phyloP scores from a whole-genome alignment of 2,113 vertebrate species.

The Rostratula benghalensis region DNA sequence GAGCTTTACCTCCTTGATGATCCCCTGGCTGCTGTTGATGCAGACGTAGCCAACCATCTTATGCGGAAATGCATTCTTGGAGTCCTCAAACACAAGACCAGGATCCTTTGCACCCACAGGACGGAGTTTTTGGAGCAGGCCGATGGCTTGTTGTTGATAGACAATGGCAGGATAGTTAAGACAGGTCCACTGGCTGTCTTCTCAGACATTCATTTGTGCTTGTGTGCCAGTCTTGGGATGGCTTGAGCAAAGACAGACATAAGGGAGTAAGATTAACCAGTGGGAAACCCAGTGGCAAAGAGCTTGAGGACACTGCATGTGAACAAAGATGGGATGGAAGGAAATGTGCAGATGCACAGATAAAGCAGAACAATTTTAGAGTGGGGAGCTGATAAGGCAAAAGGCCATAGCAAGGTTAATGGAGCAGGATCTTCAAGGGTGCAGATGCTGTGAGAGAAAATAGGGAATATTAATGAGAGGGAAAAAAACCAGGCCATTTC shows the following conservation, averaged over 20 bases:
- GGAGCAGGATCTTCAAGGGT: background rate
- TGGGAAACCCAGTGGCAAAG: background rate
- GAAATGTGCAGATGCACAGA: background rate
- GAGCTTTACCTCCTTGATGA: conserved; percentile 94
- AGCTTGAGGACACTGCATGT: background rate
- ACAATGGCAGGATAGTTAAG: conserved; percentile 83
- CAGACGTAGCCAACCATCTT: conserved; percentile 90
- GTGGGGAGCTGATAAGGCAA: background rate
- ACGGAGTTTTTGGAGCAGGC: conserved; percentile 86
- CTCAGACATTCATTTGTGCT: background rate
- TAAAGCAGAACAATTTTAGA: background rate
- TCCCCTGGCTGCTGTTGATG: conserved; percentile 92
- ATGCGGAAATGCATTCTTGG: conserved; percentile 89
- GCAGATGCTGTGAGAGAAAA: background rate
- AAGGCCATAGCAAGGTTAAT: background rate
- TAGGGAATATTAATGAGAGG: background rate
- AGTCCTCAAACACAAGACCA: conserved; percentile 84
- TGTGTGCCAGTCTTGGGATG: background rate
- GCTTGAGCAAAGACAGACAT: background rate
- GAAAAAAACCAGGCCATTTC: background rate
- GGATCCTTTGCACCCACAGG: conserved; percentile 94
- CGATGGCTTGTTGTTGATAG: conserved; percentile 86
- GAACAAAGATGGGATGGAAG: background rate
- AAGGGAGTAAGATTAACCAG: background rate
- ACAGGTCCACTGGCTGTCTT: conserved; percentile 75